Evolutionary conservation across 2,797 vertebrate genomes (phyloP), one percentile per base, ranked within the genome.

Genomic region (Sebastes ruberrimus): DNA sequence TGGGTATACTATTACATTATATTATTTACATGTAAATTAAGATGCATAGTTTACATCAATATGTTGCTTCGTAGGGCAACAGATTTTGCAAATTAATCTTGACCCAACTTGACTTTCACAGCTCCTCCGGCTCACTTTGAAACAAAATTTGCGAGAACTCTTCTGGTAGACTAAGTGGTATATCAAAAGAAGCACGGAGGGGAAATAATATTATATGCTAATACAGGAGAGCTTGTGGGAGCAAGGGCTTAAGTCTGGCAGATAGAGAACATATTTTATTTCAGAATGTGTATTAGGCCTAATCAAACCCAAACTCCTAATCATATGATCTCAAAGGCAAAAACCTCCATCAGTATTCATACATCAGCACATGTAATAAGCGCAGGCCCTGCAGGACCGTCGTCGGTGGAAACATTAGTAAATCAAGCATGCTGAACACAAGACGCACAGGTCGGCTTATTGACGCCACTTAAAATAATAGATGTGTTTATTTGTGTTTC

Each of bases 391-490:
- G 76, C 80, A 88, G 82, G 83, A 76, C 49, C 2, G 0, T 30
- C 61, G 72, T 25, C 33, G 53, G 35, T 60, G 66, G 79, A 85
- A 86, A 80, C 66, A 82, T 84, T 73, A 80, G 60, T 83, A 87
- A 92, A 91, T 90, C 81, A 85, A 68, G 78, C 77, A 61, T 74
- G 80, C 30, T 22, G n/a, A 82, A 74, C 70, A 59, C 63, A 70
- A 68, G 28, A 60, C 67, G 32, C 72, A 88, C 88, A 88, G 86
- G 90, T 89, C 33, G 60, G 28, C 64, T 77, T 85, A 83, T 88
- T 83, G 82, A 86, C 82, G 76, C 65, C 84, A 81, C 87, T 89
- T 91, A 88, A 65, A 87, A 90, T 91, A 91, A 93, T 81, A 83
- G 32, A 89, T 80, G 66, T 80, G 81, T 85, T 86, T 93, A 69